Conservation (phyloP, 2,797 vertebrate species). For the Tachyglossus aculeatus region DNA sequence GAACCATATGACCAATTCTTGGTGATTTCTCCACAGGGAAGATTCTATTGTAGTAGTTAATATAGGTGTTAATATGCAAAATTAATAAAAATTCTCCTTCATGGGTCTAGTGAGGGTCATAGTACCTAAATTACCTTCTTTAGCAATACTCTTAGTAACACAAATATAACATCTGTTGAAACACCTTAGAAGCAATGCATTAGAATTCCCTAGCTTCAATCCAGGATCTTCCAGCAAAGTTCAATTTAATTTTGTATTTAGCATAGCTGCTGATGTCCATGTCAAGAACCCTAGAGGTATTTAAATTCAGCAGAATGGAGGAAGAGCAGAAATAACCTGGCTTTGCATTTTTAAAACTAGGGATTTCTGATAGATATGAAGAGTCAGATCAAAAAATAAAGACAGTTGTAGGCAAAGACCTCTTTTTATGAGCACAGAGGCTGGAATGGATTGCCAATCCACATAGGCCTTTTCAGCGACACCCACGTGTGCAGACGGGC, state of each 20-base stretch:
- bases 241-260: background rate
- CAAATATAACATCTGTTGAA: slow-evolving; percentile 2
- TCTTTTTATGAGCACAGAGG: too few relatives aligned
- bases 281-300: too few relatives aligned
- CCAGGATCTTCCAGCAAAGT: background rate
- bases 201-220: slow-evolving; percentile 14
- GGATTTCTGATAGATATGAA: background rate
- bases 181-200: background rate
- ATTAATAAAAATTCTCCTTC: slow-evolving; percentile 15
- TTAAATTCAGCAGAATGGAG: background rate
- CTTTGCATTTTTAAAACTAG: background rate
- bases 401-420: too few relatives aligned
- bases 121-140: background rate
- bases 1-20: background rate
- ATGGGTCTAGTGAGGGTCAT: slow-evolving; percentile 5
- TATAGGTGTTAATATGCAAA: slow-evolving; percentile 7
- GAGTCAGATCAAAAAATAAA: too few relatives aligned
- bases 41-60: background rate
- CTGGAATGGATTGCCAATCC: too few relatives aligned
- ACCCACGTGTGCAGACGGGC: too few relatives aligned
- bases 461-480: too few relatives aligned
- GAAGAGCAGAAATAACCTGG: background rate
- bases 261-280: background rate
- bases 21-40: background rate
- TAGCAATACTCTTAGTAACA: background rate